Conservation (phyloP, 2,113 vertebrate species). For the Paralichthys olivaceus region DNA sequence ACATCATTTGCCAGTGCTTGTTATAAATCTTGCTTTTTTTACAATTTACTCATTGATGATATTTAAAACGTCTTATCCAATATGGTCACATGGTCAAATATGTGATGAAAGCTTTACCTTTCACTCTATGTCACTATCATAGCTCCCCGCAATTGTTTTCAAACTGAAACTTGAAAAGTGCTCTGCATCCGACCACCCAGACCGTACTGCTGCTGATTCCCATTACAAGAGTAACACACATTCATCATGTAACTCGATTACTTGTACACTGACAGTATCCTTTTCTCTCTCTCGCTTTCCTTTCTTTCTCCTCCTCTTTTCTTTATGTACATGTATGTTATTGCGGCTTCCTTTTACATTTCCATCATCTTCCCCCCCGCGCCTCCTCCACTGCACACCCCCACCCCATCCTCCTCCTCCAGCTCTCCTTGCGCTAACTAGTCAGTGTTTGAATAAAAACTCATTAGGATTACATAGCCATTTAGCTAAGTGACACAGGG, state of each 20-base stretch:
- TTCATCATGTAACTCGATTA: conserved; percentile 35
- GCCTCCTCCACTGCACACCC: neutral
- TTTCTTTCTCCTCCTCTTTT: neutral
- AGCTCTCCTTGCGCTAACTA: conserved; percentile 68
- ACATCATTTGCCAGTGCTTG: too few relatives aligned
- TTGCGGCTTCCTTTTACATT: conserved; percentile 21
- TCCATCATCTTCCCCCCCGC: neutral
- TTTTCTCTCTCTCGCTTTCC: conserved; percentile 1
- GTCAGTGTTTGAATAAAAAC: conserved; percentile 84
- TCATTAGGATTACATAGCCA: conserved; percentile 85
- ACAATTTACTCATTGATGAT: too few relatives aligned
- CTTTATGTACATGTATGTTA: neutral
- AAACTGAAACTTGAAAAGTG: too few relatives aligned
- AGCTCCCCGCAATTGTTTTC: too few relatives aligned
- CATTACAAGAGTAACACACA: conserved; percentile 6
- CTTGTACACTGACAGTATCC: conserved; percentile 7
- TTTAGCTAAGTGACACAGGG: conserved; percentile 86
- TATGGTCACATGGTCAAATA: too few relatives aligned
- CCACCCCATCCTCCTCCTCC: conserved; percentile 8
- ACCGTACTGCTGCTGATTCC: neutral
- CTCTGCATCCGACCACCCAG: neutral
- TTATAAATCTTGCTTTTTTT: too few relatives aligned
- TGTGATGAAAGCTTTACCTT: too few relatives aligned
- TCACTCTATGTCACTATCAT: too few relatives aligned
- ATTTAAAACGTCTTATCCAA: too few relatives aligned